Conservation (phyloP, 1,140 invertebrate species). For the Drosophila asahinai region DNA sequence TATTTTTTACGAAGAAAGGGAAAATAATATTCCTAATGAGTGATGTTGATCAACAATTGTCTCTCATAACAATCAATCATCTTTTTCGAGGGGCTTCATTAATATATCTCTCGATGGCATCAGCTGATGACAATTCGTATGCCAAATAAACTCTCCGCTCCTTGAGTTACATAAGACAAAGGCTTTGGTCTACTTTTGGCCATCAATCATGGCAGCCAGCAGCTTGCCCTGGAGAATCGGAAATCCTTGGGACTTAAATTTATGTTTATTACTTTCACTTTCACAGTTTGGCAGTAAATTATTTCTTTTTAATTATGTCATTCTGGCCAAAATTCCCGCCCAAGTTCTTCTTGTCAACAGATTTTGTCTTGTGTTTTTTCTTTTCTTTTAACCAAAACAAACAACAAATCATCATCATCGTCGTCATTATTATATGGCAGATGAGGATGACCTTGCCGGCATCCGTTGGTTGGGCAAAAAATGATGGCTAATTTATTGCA, state of each 20-base stretch:
- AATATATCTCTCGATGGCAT: constrained; percentile 55
- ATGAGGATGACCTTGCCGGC: constrained; percentile 61
- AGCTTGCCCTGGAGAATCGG: constrained; percentile 49
- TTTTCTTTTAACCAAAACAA: constrained; percentile 52
- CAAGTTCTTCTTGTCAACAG: constrained; percentile 55
- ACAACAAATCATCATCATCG: constrained; percentile 50
- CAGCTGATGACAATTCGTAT: constrained; percentile 67
- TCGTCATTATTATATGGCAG: background rate
- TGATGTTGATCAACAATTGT: constrained; percentile 36
- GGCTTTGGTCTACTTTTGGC: constrained; percentile 41
- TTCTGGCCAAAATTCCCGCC: constrained; percentile 49
- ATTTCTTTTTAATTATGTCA: constrained; percentile 79
- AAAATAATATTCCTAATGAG: constrained; percentile 23
- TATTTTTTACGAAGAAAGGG: too few species aligned
- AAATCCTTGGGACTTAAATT: constrained; percentile 57
- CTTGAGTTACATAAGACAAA: constrained; percentile 53
- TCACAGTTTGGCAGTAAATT: constrained; percentile 52
- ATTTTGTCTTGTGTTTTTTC: constrained; percentile 25
- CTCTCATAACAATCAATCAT: constrained; percentile 58
- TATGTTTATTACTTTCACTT: constrained; percentile 69
- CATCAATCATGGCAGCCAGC: constrained; percentile 64
- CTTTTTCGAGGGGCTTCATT: constrained; percentile 52
- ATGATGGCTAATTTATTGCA: constrained; percentile 79
- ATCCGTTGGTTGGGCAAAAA: constrained; percentile 65
- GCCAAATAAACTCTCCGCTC: constrained; percentile 33